Base-by-base conservation (phyloP, 2,797 vertebrate genomes). In the Enteromius unitaeniatus region DNA sequence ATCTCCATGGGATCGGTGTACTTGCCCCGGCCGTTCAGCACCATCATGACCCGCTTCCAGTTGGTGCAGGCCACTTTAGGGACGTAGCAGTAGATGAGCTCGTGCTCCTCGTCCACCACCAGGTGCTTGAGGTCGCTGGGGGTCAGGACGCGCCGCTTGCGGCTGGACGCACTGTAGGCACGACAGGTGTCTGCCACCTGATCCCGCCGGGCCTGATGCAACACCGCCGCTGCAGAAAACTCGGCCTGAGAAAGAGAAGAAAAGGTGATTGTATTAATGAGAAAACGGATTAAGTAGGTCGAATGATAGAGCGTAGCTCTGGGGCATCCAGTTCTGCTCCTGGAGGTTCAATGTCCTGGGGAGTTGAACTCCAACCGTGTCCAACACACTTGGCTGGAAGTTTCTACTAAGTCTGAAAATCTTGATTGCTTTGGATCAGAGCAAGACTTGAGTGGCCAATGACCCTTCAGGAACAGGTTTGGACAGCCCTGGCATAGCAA, bases 1-100 rank as follows among this genome's bases (percentile, higher is more conserved):
- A 99, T 99, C 89, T 97, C 97, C 98, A 99, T 99, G 0, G 98
- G 97, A 87, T 99, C 95, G 0, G 94, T 97, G 93, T 99, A 99
- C 85, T 97, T 99, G 31, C 97, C 98, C 5, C 93, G 95, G 6
- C 98, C 97, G 0, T 95, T 97, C 81, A 99, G 95, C 23, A 99
- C 98, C 98, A 99, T 99, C 98, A 99, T 99, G 84, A 99, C 97
- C 13, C 98, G 95, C 90, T 99, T 99, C 98, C 98, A 99, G 94
- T 99, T 99, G 92, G 98, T 99, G 82, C 98, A 99, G 51, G 98
- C 98, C 92, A 99, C 98, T 92, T 99, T 99, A 87, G 98, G 98
- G 62, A 99, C 98, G 0, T 99, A 99, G 92, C 98, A 99, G 89
- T 99, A 99, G 93, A 99, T 98, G 87, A 99, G 95, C 89, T 97